Evolutionary conservation across 2,113 vertebrate genomes (phyloP).

Genomic region (Hyaena hyaena): DNA sequence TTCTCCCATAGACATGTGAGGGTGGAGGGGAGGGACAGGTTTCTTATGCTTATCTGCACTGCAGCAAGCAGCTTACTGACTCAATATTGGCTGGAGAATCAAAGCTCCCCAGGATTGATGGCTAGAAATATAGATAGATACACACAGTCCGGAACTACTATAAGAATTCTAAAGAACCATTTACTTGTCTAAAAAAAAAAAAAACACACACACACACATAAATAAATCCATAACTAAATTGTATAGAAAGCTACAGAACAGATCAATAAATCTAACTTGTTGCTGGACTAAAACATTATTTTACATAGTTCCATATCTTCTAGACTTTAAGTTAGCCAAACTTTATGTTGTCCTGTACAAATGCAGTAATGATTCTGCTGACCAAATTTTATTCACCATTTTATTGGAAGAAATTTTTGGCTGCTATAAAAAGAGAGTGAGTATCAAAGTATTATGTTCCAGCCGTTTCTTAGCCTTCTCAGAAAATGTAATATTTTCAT

Average conservation of each 20-base stretch:
- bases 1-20: not conserved
- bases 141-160: not conserved
- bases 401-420: not conserved
- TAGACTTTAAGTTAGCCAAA: not conserved
- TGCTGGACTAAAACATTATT: not conserved
- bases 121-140: not conserved
- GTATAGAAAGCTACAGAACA: not conserved
- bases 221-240: not conserved
- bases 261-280: not conserved
- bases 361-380: not conserved
- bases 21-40: fast-evolving
- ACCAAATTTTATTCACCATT: not conserved
- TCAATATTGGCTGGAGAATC: not conserved
- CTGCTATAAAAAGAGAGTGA: not conserved
- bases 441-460: not conserved
- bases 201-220: not conserved
- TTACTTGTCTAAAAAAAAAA: not conserved
- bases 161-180: not conserved
- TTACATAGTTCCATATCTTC: not conserved
- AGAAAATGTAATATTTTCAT: not conserved
- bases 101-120: not conserved
- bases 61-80: not conserved
- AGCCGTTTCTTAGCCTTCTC: not conserved
- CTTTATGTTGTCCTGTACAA: not conserved
- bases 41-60: not conserved